Base-by-base conservation (phyloP, 2,113 vertebrate genomes). In the Stigmatopora argus region DNA sequence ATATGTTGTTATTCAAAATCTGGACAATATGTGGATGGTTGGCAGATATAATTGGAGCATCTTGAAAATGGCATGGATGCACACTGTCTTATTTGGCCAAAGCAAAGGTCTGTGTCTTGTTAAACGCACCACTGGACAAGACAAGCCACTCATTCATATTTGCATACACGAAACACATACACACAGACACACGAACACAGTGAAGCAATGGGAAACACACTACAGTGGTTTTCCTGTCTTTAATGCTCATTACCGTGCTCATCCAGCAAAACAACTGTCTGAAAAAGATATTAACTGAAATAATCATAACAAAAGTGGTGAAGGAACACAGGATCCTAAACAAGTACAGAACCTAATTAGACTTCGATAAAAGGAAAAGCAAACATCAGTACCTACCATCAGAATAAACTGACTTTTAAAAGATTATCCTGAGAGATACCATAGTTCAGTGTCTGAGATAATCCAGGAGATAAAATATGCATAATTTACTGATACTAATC, bases 401-500 rank as follows among this genome's bases (percentile, higher is more conserved):
- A 78, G 70, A 83, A 83, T 79, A 73, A 81, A 82, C 77, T 66
- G 65, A 83, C 80, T 87, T 87, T 60, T 83, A 81, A 87, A 89
- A 44, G 78, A 88, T 88, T 88, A 87, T 82, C 59, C 61, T 19
- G 45, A 10, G 56, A 81, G 88, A 91, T 91, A 84, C 73, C 64
- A 90, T 91, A 88, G 85, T 75, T 77, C 74, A 77, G 71, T 85
- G 84, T 70, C 71, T 58, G 62, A 80, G 77, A 89, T 91, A 87
- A 90, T 90, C 87, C 88, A 80, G 82, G 77, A 83, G 84, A 90
- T 83, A 85, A 89, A 75, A 90, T 89, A 86, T 91, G 89, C 86
- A 91, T 91, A 91, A 91, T 89, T 90, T 75, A 70, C 85, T 86
- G 86, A 89, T 81, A 87, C 89, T 90, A 90, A 92, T 91, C 88